phyloP scores from a whole-genome alignment of 2,113 vertebrate species.

The Ploceus nigricollis region DNA sequence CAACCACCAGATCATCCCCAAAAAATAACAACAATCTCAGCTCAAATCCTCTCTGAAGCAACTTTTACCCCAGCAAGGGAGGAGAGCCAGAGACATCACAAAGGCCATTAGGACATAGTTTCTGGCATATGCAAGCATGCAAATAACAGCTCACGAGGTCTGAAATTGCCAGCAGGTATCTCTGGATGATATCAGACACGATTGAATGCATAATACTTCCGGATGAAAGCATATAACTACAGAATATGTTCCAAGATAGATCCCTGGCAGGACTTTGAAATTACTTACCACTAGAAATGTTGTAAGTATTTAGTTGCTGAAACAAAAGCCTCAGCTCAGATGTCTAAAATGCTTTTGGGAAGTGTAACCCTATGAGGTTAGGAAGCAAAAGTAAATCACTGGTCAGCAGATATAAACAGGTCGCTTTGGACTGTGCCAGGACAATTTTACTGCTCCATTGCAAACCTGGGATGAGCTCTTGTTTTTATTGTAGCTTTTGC shows the following conservation, averaged over 20 bases:
- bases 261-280: slow-evolving; percentile 53
- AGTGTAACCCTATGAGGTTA: slow-evolving; percentile 39
- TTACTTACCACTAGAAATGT: slow-evolving; percentile 20
- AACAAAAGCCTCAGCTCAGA: slow-evolving; percentile 54
- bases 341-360: slow-evolving; percentile 47
- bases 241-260: slow-evolving; percentile 57
- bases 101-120: slow-evolving; percentile 38
- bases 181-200: slow-evolving; percentile 33
- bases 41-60: not conserved
- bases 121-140: slow-evolving; percentile 30
- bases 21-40: not conserved
- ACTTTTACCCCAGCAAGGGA: not conserved
- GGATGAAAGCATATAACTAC: slow-evolving; percentile 42
- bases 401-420: slow-evolving; percentile 39
- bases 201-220: slow-evolving; percentile 48
- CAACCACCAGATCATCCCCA: not conserved
- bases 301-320: slow-evolving; percentile 44
- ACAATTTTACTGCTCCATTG: not conserved
- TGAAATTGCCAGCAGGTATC: slow-evolving; percentile 43
- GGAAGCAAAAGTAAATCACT: slow-evolving; percentile 49
- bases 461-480: not conserved
- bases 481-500: not conserved
- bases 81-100: not conserved
- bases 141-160: slow-evolving; percentile 26
- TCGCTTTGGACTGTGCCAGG: not conserved